Base-by-base conservation (phyloP, 2,797 vertebrate genomes). In the Heterohyrax brucei region DNA sequence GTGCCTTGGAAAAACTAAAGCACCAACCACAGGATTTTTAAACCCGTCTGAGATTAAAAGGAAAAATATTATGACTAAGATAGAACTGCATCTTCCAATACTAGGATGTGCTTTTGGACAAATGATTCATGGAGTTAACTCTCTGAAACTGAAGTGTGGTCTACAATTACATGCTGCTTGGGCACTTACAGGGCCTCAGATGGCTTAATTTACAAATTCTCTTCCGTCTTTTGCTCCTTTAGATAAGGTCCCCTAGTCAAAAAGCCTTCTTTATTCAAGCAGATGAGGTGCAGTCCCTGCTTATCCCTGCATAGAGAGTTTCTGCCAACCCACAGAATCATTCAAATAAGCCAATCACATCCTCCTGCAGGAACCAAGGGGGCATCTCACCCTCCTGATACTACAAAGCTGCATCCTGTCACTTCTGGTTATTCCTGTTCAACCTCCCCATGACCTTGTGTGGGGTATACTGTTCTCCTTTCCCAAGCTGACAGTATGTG, bases 11-110 rank as follows among this genome's bases (percentile, higher is more conserved):
- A 93, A 79, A 66, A 62, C 3, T 50, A 19, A 94, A 30, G 44
- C 18, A 62, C 33, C 48, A 77, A 64, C 24, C 24, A 72, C 61
- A 95, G 21, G 48, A 79, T 64, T 87, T 96, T 73, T 33, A 93
- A 84, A 10, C 1, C 1, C 80, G 22, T n/a, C 8, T 62, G 48
- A 94, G n/a, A 76, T 66, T 89, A 66, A 89, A 93, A 76, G 62
- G 33, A 26, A 68, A 83, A 48, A 86, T 14, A 24, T 2, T 9
- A 66, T 33, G 46, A 81, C 14, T 50, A 76, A 12, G 18, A 76
- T 39, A 77, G 9, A 46, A 33, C 14, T 33, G 44, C 6, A 77
- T 79, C 26, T 85, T 95, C 19, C 24, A 77, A 82, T 73, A 76
- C 30, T 10, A n/a, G 50, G 16, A 78, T 78, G 10, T n/a, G 53